These are phyloP conservation scores for Drosophila prosaltans DNA, from an alignment of 1,140 invertebrate species.

Conservation along the genomic window DNA sequence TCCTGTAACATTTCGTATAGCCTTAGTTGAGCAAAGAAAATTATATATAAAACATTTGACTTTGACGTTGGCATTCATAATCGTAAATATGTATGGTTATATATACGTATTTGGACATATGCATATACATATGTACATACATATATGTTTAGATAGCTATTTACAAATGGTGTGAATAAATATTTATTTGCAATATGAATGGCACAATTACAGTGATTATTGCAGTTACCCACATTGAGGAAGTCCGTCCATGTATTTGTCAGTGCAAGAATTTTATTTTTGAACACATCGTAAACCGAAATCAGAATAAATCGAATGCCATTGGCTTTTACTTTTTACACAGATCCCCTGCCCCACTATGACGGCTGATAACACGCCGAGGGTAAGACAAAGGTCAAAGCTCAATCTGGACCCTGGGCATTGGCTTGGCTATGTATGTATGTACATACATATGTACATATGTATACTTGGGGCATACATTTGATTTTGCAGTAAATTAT, in stretches of 20 bases:
- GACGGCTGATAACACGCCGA: conserved; percentile 58
- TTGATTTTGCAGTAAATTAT: conserved; percentile 34
- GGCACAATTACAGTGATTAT: conserved; percentile 47
- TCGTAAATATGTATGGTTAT: not conserved
- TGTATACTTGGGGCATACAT: not conserved
- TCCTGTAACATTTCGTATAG: not conserved
- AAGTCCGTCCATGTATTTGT: not conserved
- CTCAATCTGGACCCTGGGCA: conserved; percentile 38
- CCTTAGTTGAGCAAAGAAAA: too few species aligned
- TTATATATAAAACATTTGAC: not conserved
- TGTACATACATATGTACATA: too few species aligned
- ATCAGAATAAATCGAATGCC: conserved; percentile 18
- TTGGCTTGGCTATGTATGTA: conserved; percentile 37
- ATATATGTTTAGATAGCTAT: too few species aligned
- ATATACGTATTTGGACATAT: too few species aligned
- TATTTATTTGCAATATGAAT: conserved; percentile 33
- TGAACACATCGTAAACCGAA: conserved; percentile 52
- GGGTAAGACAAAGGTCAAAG: conserved; percentile 16
- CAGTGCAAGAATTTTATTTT: conserved; percentile 43
- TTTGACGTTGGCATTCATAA: conserved; percentile 22
- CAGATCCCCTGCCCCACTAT: conserved; percentile 21
- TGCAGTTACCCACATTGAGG: conserved; percentile 4
- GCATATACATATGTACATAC: too few species aligned
- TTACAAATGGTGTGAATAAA: not conserved
- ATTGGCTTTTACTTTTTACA: conserved; percentile 58